Base-by-base conservation (phyloP, 2,797 vertebrate genomes). In the Melanogrammus aeglefinus region DNA sequence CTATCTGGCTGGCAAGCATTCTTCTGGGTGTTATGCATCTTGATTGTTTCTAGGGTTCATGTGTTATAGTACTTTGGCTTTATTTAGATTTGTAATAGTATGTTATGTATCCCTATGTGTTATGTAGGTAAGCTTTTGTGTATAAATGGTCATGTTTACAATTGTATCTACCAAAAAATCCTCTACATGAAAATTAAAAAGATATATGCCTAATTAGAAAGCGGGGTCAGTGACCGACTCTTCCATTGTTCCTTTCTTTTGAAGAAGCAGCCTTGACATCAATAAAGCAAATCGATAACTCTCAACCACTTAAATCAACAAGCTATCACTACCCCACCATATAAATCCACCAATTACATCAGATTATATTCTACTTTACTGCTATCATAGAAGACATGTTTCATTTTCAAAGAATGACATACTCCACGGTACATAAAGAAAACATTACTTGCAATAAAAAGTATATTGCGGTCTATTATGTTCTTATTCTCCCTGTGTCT, bases 351-450 rank as follows among this genome's bases (percentile, higher is more conserved):
- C 82, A 70, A 75, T 87, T 79, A 82, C 82, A 87, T 90, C 74
- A 85, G 82, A 85, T 87, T 86, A 82, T 83, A 78, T 82, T 72
- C 31, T 18, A 78, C 81, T 79, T 84, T 82, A 91, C 88, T 86
- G 85, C 89, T 85, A 63, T 27, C 70, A 57, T 47, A 72, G 36
- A 33, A 24, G 74, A 27, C 24, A 35, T 36, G 38, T 75, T 75
- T 72, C 12, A 69, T 75, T 35, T 77, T 73, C 69, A 8, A 47
- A 79, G 73, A 90, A 84, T 87, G 88, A 91, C 86, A 84, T 79
- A 83, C 87, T 81, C 82, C 89, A 78, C 85, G 89, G 86, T 90
- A 88, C 86, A 91, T 92, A 89, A 92, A 92, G 89, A 78, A 79
- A 82, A 83, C 82, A 92, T 90, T 91, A 93, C 79, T 51, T 75